Percentiles rank a stretch among this genome's conserved stretches.
Conservation (phyloP, 2,113 vertebrate species). For the Damaliscus lunatus region DNA sequence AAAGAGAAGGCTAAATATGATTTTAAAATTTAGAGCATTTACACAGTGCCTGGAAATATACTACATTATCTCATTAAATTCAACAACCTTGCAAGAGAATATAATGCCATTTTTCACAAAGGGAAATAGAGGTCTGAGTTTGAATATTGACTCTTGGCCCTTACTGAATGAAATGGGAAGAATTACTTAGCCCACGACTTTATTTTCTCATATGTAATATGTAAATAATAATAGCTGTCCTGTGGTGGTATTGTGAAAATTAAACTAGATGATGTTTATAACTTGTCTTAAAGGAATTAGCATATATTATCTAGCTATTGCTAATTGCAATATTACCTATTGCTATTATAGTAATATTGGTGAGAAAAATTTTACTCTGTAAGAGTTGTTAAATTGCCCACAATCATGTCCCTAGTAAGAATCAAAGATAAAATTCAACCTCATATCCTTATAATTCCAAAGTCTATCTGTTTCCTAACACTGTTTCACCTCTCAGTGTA, state of each 20-base stretch:
- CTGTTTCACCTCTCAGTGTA: not conserved
- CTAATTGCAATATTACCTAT: not conserved
- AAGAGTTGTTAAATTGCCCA: not conserved
- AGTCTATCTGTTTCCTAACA: not conserved
- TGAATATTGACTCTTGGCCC: not conserved
- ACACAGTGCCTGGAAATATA: not conserved
- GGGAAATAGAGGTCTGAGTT: not conserved
- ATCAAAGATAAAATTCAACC: not conserved
- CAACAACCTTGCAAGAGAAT: not conserved
- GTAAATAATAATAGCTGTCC: not conserved
- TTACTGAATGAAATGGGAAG: not conserved
- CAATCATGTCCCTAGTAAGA: not conserved
- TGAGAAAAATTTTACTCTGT: not conserved
- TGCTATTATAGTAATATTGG: not conserved
- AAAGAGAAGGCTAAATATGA: not conserved
- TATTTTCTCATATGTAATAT: not conserved
- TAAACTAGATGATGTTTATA: not conserved
- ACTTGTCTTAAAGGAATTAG: not conserved
- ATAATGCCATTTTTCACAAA: not conserved
- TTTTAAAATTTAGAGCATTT: not conserved
- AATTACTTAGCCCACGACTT: not conserved
- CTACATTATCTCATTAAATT: not conserved
- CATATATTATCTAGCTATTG: not conserved
- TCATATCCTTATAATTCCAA: not conserved
- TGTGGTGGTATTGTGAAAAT: not conserved